phyloP scores from a whole-genome alignment of 1,140 invertebrate genomes.

The Drosophila quadrilineata region DNA sequence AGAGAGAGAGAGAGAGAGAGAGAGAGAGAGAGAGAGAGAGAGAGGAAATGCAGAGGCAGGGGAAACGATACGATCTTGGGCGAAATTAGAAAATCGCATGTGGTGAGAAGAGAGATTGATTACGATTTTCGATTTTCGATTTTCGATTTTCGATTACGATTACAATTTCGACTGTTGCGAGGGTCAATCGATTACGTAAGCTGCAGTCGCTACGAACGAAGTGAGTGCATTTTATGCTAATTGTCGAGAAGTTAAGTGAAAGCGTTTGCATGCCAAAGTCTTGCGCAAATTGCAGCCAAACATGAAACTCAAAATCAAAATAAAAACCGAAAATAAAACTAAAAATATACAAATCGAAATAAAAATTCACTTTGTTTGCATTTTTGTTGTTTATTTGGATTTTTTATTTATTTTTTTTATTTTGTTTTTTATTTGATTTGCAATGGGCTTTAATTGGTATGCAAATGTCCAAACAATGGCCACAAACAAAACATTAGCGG shows the following conservation, averaged over 20 bases:
- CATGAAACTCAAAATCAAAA: constrained; percentile 21
- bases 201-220: not conserved
- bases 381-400: constrained; percentile 40
- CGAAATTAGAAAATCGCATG: constrained; percentile 51
- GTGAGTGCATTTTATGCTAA: constrained; percentile 42
- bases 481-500: constrained; percentile 23
- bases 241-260: constrained; percentile 46
- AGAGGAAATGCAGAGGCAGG: no score
- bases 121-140: no score
- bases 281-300: constrained; percentile 54
- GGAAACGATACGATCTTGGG: constrained; percentile 16
- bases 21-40: no score
- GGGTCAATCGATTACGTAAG: constrained; percentile 25
- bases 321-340: constrained; percentile 24
- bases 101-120: constrained; percentile 10
- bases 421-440: constrained; percentile 44
- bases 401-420: constrained; percentile 43
- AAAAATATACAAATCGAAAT: constrained; percentile 5
- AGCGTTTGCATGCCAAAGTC: constrained; percentile 44
- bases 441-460: constrained; percentile 56
- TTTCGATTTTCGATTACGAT: no score
- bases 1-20: no score
- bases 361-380: constrained; percentile 32
- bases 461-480: constrained; percentile 48
- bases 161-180: no score